These are phyloP conservation scores for Lomographa bimaculata DNA, from an alignment of 2,888 invertebrate genomes.

Conservation along the genomic window DNA sequence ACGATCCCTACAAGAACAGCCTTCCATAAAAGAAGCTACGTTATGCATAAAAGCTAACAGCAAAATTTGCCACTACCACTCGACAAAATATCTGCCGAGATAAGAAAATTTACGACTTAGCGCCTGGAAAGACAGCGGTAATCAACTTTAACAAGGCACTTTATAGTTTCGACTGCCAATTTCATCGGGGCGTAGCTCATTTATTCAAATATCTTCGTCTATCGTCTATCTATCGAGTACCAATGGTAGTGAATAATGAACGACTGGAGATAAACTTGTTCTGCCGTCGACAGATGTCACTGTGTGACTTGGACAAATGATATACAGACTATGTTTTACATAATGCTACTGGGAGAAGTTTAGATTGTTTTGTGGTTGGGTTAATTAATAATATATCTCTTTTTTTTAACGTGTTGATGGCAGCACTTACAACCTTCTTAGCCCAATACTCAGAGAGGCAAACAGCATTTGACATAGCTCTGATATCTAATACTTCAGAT, in stretches of 20 bases:
- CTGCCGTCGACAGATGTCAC: conserved; percentile 65
- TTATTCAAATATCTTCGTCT: conserved; percentile 24
- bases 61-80: too few relatives aligned
- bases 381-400: too few relatives aligned
- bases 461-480: too few relatives aligned
- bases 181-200: conserved; percentile 14
- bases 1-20: too few relatives aligned
- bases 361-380: conserved; percentile 5
- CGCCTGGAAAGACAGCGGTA: conserved; percentile 3
- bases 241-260: conserved; percentile 58
- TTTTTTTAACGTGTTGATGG: too few relatives aligned
- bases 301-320: conserved; percentile 63
- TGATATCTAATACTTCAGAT: too few relatives aligned
- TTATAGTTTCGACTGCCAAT: conserved; percentile 1
- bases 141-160: conserved; percentile 10
- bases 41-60: too few relatives aligned
- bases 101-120: conserved; percentile 6
- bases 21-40: too few relatives aligned
- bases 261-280: conserved; percentile 65
- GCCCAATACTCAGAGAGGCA: too few relatives aligned
- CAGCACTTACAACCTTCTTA: too few relatives aligned
- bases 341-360: conserved; percentile 27
- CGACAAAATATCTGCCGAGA: conserved; percentile 1
- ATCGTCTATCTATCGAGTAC: conserved; percentile 43
- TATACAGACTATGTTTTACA: conserved; percentile 37